These are phyloP conservation scores for Tetranychus cinnabarinus DNA, from an alignment of 1,140 invertebrate genomes.

Conservation along the genomic window DNA sequence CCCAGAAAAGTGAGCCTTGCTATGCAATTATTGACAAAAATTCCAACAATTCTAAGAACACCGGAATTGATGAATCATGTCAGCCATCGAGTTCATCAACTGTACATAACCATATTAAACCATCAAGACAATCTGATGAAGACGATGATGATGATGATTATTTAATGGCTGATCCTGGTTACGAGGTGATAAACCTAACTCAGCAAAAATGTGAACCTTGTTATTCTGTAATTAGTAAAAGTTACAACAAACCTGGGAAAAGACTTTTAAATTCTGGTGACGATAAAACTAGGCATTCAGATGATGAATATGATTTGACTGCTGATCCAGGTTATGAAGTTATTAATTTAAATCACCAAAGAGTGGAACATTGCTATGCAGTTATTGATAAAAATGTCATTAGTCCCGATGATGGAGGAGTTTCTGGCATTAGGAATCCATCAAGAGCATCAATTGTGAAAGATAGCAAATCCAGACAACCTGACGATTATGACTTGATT, in stretches of 20 bases:
- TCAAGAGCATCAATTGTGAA: too few relatives aligned
- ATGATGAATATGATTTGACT: background rate
- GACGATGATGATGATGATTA: background rate
- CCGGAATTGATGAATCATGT: background rate
- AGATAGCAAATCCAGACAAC: too few relatives aligned
- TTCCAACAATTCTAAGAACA: background rate
- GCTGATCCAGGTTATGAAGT: constrained; percentile 2
- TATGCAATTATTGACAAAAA: constrained; percentile 7
- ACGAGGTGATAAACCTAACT: background rate
- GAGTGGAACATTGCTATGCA: too few relatives aligned
- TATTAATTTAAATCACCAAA: background rate
- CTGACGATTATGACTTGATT: too few relatives aligned
- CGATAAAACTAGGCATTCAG: too few relatives aligned
- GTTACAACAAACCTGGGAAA: too few relatives aligned
- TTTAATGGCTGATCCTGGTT: background rate
- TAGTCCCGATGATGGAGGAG: too few relatives aligned
- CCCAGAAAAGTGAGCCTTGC: constrained; percentile 1
- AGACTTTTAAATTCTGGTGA: too few relatives aligned
- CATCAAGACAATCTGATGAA: background rate
- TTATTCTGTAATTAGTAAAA: too few relatives aligned
- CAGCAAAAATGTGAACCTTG: too few relatives aligned
- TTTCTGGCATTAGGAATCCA: too few relatives aligned
- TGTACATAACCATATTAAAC: background rate
- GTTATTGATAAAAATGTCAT: too few relatives aligned
- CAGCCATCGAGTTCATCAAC: background rate